These are phyloP conservation scores for Ctenopoma multispine DNA, from an alignment of 2,797 vertebrate genomes.

Conservation along the genomic window DNA sequence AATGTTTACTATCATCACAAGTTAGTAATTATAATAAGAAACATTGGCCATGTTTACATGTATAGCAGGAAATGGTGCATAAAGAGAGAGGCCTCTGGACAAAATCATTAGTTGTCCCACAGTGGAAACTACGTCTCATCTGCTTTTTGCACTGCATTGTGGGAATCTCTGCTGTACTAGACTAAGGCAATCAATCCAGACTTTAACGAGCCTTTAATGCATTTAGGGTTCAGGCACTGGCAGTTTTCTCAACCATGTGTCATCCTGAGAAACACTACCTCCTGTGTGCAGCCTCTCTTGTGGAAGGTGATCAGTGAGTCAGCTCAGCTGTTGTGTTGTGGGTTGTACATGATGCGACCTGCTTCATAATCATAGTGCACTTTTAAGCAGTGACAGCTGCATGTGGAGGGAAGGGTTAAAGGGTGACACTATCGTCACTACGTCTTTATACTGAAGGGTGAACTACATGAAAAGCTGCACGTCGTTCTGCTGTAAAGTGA, in stretches of 20 bases:
- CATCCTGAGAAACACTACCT: constrained; percentile 14
- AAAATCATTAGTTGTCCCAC: constrained; percentile 16
- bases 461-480: not conserved
- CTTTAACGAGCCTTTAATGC: constrained; percentile 4
- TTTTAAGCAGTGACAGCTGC: not conserved
- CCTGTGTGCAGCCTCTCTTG: not conserved
- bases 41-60: too few species aligned
- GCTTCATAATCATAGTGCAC: not conserved
- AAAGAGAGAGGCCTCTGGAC: constrained; percentile 18
- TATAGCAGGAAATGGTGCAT: not conserved
- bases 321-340: constrained; percentile 14
- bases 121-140: constrained; percentile 47
- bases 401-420: not conserved
- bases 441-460: not conserved
- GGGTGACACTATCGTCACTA: not conserved
- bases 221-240: constrained; percentile 4
- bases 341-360: constrained; percentile 5
- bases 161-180: constrained; percentile 33
- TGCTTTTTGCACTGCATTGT: constrained; percentile 60
- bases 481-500: too few species aligned
- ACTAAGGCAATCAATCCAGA: not conserved
- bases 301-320: not conserved
- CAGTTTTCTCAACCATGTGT: constrained; percentile 13
- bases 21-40: too few species aligned
- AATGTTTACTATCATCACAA: not conserved